Conservation (phyloP, 2,113 vertebrate genomes). For the Muscicapa adusta region DNA sequence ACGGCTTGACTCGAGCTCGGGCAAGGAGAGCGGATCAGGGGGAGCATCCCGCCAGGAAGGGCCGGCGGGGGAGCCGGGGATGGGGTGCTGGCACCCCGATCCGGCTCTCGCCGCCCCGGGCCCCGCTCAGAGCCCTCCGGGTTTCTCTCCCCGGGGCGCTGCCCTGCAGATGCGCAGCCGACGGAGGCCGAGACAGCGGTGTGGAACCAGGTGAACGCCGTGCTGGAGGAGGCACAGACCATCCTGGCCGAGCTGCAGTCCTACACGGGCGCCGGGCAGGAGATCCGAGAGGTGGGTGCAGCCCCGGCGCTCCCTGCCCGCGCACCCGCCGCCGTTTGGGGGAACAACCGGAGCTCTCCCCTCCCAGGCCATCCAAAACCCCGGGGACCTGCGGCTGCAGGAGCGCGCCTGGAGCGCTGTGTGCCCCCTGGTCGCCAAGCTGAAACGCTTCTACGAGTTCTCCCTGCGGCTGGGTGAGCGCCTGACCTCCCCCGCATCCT, state of each 20-base stretch:
- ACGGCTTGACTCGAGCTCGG: background rate
- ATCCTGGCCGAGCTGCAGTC: slow-evolving; percentile 89
- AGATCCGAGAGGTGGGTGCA: slow-evolving; percentile 87
- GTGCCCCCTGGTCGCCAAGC: slow-evolving; percentile 90
- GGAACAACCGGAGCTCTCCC: background rate
- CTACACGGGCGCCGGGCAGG: slow-evolving; percentile 88
- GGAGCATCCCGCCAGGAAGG: background rate
- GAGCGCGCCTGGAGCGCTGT: slow-evolving; percentile 91
- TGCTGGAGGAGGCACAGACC: slow-evolving; percentile 88
- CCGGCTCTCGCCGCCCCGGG: background rate
- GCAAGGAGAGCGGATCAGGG: background rate
- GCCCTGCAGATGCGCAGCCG: slow-evolving; percentile 85
- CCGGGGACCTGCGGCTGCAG: slow-evolving; percentile 85
- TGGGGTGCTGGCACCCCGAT: background rate
- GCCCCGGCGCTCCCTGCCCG: rapidly evolving
- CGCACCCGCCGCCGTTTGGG: rapidly evolving
- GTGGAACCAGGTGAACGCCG: slow-evolving; percentile 92
- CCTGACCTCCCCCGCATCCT: rapidly evolving
- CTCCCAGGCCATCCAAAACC: slow-evolving; percentile 86
- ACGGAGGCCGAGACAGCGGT: slow-evolving; percentile 90
- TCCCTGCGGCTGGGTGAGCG: slow-evolving; percentile 85
- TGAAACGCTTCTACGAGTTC: slow-evolving; percentile 92
- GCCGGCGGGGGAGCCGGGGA: background rate
- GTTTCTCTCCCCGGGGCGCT: slow-evolving; percentile 36
- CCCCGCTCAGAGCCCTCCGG: slow-evolving; percentile 42